phyloP scores from a whole-genome alignment of 2,888 invertebrate species.

The Thecocarcelia acutangulata region DNA sequence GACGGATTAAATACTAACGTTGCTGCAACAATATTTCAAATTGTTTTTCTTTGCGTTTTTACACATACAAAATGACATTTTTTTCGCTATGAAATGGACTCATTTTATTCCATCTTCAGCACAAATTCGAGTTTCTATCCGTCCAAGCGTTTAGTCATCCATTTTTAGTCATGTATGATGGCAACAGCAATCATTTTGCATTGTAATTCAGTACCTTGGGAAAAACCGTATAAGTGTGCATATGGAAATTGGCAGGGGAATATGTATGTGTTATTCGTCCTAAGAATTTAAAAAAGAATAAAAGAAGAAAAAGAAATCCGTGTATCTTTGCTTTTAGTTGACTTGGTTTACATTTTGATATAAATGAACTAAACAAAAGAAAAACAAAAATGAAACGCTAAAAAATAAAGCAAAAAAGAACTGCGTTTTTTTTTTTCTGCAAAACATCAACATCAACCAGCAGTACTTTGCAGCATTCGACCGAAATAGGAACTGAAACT shows the following conservation, averaged over 20 bases:
- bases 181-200: slow-evolving; percentile 48
- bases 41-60: slow-evolving; percentile 44
- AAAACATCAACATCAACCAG: slow-evolving; percentile 38
- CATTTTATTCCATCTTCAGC: slow-evolving; percentile 54
- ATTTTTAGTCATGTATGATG: slow-evolving; percentile 20
- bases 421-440: slow-evolving; percentile 17
- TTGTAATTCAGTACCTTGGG: slow-evolving; percentile 31
- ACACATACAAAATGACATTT: no score
- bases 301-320: slow-evolving; percentile 31
- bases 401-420: slow-evolving; percentile 21
- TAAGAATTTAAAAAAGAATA: slow-evolving; percentile 42
- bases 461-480: slow-evolving; percentile 54
- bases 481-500: slow-evolving; percentile 24
- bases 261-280: slow-evolving; percentile 21
- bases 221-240: neutral
- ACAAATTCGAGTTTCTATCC: slow-evolving; percentile 9
- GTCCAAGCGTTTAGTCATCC: slow-evolving; percentile 29
- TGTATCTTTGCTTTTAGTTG: slow-evolving; percentile 53
- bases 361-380: slow-evolving; percentile 42
- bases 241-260: neutral
- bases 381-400: slow-evolving; percentile 23
- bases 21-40: slow-evolving; percentile 54
- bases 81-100: slow-evolving; percentile 51
- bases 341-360: slow-evolving; percentile 65
- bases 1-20: slow-evolving; percentile 55